Percentiles rank a stretch among this genome's conserved stretches.
phyloP scores from a whole-genome alignment of 2,888 invertebrate genomes.

The Clostera curtula region DNA sequence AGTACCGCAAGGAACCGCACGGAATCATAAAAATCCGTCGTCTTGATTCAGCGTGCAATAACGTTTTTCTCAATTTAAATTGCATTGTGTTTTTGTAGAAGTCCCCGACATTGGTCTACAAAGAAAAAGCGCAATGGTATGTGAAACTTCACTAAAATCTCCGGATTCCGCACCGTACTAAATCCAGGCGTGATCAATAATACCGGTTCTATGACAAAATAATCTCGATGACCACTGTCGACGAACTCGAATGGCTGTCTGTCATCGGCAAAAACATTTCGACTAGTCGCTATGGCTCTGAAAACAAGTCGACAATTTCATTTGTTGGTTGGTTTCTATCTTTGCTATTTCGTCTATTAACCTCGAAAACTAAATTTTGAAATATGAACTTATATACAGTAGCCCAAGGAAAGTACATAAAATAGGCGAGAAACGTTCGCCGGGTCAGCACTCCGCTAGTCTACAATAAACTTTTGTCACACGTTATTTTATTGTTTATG shows the following conservation, averaged over 20 bases:
- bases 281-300: conserved; percentile 19
- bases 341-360: too few relatives aligned
- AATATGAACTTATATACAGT: too few relatives aligned
- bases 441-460: too few relatives aligned
- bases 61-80: conserved; percentile 7
- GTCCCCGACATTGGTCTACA: not conserved
- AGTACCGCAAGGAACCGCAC: conserved; percentile 34
- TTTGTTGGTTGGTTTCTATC: conserved; percentile 8
- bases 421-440: too few relatives aligned
- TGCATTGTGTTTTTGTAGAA: conserved; percentile 8
- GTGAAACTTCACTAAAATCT: conserved; percentile 8
- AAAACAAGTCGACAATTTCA: conserved; percentile 18
- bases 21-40: conserved; percentile 17
- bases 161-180: conserved; percentile 18
- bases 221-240: conserved; percentile 48
- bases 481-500: too few relatives aligned
- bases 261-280: conserved; percentile 38
- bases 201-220: conserved; percentile 57
- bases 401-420: too few relatives aligned
- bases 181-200: conserved; percentile 12
- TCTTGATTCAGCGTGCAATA: conserved; percentile 5
- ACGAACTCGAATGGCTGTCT: conserved; percentile 40
- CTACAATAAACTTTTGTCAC: too few relatives aligned
- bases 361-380: too few relatives aligned
- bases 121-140: conserved; percentile 6